phyloP scores from a whole-genome alignment of 1,140 invertebrate species.

The Dendrolimus punctatus region DNA sequence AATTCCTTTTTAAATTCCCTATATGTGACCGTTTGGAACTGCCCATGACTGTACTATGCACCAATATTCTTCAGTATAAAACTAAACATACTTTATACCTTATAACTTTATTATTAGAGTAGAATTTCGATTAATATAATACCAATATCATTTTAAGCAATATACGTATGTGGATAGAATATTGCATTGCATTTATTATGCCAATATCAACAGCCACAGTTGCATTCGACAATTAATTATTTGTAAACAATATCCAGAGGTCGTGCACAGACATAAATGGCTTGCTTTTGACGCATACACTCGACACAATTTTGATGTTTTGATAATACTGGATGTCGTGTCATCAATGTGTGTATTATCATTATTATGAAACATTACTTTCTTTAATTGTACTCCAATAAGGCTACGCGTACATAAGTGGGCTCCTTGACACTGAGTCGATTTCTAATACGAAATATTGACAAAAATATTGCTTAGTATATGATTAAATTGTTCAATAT shows the following conservation, averaged over 20 bases:
- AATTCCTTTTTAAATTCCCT: constrained; percentile 55
- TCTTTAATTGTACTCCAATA: no score
- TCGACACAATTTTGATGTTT: constrained; percentile 11
- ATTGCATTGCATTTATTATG: constrained; percentile 59
- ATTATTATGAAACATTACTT: no score
- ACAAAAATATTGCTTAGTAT: no score
- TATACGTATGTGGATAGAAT: constrained; percentile 45
- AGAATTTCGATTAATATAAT: constrained; percentile 9
- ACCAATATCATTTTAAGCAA: constrained; percentile 17
- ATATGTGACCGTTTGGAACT: constrained; percentile 43
- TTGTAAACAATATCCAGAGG: constrained; percentile 55
- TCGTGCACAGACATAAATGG: constrained; percentile 39
- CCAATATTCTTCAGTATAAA: neutral
- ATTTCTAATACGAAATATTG: no score
- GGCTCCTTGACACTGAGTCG: no score
- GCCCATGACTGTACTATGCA: constrained; percentile 8
- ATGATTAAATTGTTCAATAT: no score
- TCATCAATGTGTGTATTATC: neutral
- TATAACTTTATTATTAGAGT: constrained; percentile 17
- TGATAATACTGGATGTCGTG: neutral
- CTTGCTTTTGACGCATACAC: constrained; percentile 18
- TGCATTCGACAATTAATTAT: constrained; percentile 67
- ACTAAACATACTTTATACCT: constrained; percentile 10
- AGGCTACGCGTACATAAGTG: no score
- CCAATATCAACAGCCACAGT: constrained; percentile 57